phyloP scores from a whole-genome alignment of 2,113 vertebrate genomes.

The Peromyscus maniculatus region DNA sequence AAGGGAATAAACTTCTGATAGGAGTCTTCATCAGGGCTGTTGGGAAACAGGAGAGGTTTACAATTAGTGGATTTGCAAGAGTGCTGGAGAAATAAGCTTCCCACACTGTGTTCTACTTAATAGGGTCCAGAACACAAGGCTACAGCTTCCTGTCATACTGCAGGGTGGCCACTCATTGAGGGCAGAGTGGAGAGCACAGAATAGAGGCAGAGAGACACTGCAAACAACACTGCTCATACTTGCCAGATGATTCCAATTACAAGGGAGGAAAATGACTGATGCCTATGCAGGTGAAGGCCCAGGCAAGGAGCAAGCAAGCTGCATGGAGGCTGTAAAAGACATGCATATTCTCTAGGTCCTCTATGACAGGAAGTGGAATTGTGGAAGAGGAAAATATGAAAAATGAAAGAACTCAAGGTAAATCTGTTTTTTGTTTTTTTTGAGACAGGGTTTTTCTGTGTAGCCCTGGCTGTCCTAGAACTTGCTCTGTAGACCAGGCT shows the following conservation, averaged over 20 bases:
- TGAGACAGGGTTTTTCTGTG: neutral
- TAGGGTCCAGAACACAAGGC: neutral
- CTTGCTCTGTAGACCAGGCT: neutral
- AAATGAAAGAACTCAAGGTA: neutral
- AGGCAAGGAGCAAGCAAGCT: neutral
- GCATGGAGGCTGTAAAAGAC: neutral
- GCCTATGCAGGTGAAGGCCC: neutral
- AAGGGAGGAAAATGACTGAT: neutral
- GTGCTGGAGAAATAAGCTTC: neutral
- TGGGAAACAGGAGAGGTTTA: slow-evolving; percentile 27
- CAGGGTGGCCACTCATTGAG: neutral
- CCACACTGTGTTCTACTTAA: neutral
- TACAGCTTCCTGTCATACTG: neutral
- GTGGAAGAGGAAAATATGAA: neutral
- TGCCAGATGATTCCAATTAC: neutral
- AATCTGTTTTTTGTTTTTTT: too few species aligned
- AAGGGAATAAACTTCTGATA: slow-evolving; percentile 97
- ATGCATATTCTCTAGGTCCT: neutral
- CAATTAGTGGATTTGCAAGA: neutral
- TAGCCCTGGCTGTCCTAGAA: neutral
- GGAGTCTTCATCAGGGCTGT: slow-evolving; percentile 94
- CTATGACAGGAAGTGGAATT: accelerated
- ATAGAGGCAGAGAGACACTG: neutral
- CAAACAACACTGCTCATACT: neutral
- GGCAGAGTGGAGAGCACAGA: neutral